Conservation (phyloP, 2,888 invertebrate species). For the Leptinotarsa tumamoca region DNA sequence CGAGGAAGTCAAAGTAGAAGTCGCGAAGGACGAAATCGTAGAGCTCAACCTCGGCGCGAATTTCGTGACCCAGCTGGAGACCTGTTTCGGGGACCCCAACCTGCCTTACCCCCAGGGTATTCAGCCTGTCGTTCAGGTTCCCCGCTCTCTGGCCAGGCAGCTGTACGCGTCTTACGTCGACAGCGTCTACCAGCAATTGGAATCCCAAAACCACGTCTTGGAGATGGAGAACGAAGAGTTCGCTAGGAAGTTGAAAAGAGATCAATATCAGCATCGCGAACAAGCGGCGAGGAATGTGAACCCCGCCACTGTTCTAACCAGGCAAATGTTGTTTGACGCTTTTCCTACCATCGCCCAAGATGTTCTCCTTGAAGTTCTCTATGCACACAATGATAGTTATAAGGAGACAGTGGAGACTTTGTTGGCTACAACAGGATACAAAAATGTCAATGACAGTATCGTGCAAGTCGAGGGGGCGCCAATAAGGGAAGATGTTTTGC, state of each 20-base stretch:
- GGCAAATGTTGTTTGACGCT: slow-evolving; percentile 76
- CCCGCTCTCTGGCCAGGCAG: slow-evolving; percentile 74
- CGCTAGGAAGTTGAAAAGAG: slow-evolving; percentile 70
- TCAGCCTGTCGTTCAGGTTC: slow-evolving; percentile 75
- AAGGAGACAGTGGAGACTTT: slow-evolving; percentile 75
- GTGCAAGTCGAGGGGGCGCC: slow-evolving; percentile 60
- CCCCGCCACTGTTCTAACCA: slow-evolving; percentile 76
- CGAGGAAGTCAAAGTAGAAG: slow-evolving; percentile 41
- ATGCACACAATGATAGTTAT: slow-evolving; percentile 77
- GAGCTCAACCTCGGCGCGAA: slow-evolving; percentile 75
- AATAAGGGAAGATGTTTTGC: slow-evolving; percentile 62
- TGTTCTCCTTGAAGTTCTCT: slow-evolving; percentile 75
- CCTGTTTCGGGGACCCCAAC: slow-evolving; percentile 71
- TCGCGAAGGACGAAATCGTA: slow-evolving; percentile 64
- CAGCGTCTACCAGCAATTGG: slow-evolving; percentile 76
- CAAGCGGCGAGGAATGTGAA: slow-evolving; percentile 65
- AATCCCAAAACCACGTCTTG: slow-evolving; percentile 71
- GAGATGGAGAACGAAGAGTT: slow-evolving; percentile 76
- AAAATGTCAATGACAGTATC: slow-evolving; percentile 41
- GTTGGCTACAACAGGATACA: slow-evolving; percentile 55
- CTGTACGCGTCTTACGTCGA: slow-evolving; percentile 80
- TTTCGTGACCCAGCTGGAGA: slow-evolving; percentile 74
- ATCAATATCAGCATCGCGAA: slow-evolving; percentile 64
- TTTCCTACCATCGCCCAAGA: slow-evolving; percentile 78
- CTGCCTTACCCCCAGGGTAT: slow-evolving; percentile 70